Conservation (phyloP, 2,888 invertebrate genomes). For the Pasiphila rectangulata region DNA sequence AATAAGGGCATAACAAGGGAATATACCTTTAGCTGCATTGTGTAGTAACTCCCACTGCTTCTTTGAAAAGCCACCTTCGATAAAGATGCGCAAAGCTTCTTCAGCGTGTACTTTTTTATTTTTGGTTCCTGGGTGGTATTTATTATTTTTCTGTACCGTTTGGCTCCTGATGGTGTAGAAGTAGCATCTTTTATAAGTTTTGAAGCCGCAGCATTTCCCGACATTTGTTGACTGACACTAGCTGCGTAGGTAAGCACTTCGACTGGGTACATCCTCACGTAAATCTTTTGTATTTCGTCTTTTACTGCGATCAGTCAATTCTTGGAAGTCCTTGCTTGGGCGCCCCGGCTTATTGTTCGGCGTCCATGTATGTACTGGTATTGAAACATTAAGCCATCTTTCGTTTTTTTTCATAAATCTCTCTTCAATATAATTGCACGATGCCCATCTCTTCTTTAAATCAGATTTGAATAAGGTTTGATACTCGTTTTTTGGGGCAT, state of each 20-base stretch:
- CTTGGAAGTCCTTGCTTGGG: background rate
- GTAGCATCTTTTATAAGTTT: background rate
- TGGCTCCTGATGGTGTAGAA: background rate
- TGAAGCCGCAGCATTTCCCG: background rate
- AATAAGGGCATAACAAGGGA: background rate
- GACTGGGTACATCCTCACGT: background rate
- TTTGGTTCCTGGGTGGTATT: background rate
- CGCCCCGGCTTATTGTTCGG: background rate
- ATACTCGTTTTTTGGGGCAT: too few relatives aligned
- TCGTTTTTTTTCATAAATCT: slow-evolving; percentile 8
- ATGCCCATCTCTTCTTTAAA: too few relatives aligned
- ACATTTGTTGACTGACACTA: background rate
- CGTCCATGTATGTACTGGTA: background rate
- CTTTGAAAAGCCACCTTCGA: background rate
- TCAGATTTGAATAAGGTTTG: too few relatives aligned
- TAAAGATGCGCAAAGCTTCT: background rate
- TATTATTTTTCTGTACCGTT: background rate
- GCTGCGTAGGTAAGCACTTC: background rate
- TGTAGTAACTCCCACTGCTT: background rate
- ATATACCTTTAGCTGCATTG: background rate
- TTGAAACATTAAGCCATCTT: background rate
- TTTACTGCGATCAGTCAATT: background rate
- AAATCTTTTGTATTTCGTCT: background rate
- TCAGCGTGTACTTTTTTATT: background rate
- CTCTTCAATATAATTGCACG: too few relatives aligned